These are phyloP conservation scores for Halichoerus grypus DNA, from an alignment of 2,113 vertebrate species.

Conservation along the genomic window DNA sequence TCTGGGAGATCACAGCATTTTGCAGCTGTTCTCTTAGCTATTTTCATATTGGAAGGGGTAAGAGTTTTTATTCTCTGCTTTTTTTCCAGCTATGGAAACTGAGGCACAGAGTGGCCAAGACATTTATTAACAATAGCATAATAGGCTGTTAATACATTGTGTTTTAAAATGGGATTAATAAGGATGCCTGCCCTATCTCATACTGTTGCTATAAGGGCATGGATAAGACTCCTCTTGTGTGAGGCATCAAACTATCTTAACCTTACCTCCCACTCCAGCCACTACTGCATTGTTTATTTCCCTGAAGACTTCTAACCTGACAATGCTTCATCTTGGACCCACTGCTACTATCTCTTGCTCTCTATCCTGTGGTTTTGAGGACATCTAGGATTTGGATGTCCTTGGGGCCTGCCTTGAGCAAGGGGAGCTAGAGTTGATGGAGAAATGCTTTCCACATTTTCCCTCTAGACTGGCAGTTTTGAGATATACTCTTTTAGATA, in stretches of 20 bases:
- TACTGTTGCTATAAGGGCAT: neutral
- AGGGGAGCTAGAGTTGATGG: neutral
- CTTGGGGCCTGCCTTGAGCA: neutral
- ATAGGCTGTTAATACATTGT: neutral
- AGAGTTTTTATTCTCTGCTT: neutral
- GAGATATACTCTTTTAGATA: slow-evolving; percentile 24
- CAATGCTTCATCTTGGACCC: neutral
- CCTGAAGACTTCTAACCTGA: neutral
- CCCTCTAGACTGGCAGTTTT: neutral
- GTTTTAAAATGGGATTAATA: slow-evolving; percentile 26
- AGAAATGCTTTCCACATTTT: slow-evolving; percentile 15
- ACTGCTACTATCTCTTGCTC: neutral
- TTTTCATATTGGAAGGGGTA: slow-evolving; percentile 29
- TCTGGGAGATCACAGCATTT: neutral
- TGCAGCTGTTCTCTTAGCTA: slow-evolving; percentile 2
- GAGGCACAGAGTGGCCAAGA: neutral
- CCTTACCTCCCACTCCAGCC: neutral
- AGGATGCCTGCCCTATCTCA: neutral
- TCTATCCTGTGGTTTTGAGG: slow-evolving; percentile 4
- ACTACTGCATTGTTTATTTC: neutral
- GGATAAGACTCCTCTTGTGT: neutral
- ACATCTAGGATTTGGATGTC: neutral
- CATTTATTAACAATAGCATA: neutral
- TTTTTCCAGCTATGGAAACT: slow-evolving; percentile 35
- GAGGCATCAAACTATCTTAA: neutral